A percentile compares a stretch with the other conserved stretches of the same genome.
Conservation (phyloP, 1,140 invertebrate species). For the Periplaneta americana region DNA sequence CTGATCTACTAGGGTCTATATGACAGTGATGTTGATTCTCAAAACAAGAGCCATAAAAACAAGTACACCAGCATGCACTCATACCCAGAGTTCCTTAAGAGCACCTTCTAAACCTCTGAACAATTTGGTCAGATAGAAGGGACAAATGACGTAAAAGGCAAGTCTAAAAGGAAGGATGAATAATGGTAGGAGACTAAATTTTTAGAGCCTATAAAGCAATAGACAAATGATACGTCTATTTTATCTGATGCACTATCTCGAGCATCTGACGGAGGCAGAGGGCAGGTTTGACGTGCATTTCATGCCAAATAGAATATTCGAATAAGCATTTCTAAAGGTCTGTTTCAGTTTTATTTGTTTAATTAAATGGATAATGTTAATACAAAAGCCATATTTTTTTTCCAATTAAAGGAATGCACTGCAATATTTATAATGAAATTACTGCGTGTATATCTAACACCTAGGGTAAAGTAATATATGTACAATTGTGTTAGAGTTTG, state of each 20-base stretch:
- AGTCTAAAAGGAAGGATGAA: no score
- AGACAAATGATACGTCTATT: not conserved
- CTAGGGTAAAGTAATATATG: no score
- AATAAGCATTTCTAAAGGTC: not conserved
- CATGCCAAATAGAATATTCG: not conserved
- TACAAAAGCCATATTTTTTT: no score
- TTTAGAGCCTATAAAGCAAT: no score
- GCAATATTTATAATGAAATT: no score
- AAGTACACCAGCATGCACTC: not conserved
- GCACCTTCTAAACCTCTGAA: not conserved
- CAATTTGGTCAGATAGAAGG: not conserved
- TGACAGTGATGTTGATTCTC: not conserved
- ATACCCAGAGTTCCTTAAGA: no score
- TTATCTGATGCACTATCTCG: not conserved
- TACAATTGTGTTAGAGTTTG: no score
- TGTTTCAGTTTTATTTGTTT: no score
- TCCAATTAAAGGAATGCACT: no score
- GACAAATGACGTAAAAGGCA: not conserved
- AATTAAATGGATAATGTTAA: no score
- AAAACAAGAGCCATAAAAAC: not conserved
- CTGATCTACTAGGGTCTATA: not conserved
- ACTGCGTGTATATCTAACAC: no score
- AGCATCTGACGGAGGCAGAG: not conserved
- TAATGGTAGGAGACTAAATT: no score
- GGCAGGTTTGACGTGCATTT: not conserved